Conservation (phyloP, 2,888 invertebrate genomes). For the Drosophila subsilvestris region DNA sequence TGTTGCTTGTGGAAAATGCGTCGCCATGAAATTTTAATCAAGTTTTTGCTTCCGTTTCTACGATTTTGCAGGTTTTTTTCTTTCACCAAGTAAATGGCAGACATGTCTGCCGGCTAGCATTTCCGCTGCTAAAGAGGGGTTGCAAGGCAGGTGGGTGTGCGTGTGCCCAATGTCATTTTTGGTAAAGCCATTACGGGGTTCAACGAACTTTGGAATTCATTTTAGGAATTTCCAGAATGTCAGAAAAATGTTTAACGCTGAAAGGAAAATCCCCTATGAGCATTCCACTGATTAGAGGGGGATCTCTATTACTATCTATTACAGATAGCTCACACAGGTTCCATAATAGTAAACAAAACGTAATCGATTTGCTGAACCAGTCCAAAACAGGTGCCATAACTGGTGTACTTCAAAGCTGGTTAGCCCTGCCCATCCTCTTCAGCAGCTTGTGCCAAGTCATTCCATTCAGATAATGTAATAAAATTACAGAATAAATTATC, state of each 20-base stretch:
- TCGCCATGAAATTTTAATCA: slow-evolving; percentile 77
- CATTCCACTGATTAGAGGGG: neutral
- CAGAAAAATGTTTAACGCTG: neutral
- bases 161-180: neutral
- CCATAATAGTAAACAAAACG: neutral
- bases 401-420: neutral
- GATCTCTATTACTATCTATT: too few relatives aligned
- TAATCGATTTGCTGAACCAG: neutral
- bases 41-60: slow-evolving; percentile 63
- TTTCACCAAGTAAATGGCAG: slow-evolving; percentile 58
- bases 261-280: too few relatives aligned
- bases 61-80: slow-evolving; percentile 30
- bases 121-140: slow-evolving; percentile 50
- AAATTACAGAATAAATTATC: slow-evolving; percentile 13
- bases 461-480: slow-evolving; percentile 13
- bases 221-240: neutral
- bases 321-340: neutral
- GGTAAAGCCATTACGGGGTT: neutral
- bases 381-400: slow-evolving; percentile 22
- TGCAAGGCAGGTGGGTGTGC: neutral
- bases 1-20: slow-evolving; percentile 59
- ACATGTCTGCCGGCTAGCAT: slow-evolving; percentile 72
- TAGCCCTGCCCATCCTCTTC: neutral
- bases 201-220: neutral
- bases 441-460: neutral